Percentiles rank a stretch among this genome's conserved stretches.
These are phyloP conservation scores for Ennomos fuscantarius DNA, from an alignment of 2,888 invertebrate genomes.

Conservation along the genomic window DNA sequence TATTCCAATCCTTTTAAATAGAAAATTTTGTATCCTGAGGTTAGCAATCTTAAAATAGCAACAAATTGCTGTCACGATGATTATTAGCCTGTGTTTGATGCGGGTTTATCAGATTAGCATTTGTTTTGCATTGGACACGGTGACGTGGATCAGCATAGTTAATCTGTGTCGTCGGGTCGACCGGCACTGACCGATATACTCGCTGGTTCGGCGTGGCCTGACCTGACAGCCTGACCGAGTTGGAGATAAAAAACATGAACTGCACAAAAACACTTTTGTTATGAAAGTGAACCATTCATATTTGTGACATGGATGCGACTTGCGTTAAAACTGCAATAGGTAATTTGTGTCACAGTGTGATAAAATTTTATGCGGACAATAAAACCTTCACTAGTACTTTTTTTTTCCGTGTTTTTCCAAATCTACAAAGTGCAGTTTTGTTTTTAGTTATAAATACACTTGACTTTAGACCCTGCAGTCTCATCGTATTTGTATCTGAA, in stretches of 20 bases:
- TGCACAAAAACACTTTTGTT: too few species aligned
- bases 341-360: too few species aligned
- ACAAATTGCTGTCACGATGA: conserved; percentile 6
- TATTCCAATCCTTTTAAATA: conserved; percentile 18
- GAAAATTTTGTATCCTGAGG: conserved; percentile 3
- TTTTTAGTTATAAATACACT: too few species aligned
- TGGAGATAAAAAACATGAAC: conserved; percentile 4
- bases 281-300: too few species aligned
- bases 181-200: conserved; percentile 57
- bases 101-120: neutral
- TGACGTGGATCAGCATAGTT: conserved; percentile 42
- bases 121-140: conserved; percentile 35
- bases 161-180: conserved; percentile 35
- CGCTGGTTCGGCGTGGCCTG: conserved; percentile 36
- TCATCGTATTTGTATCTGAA: too few species aligned
- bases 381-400: too few species aligned
- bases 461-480: too few species aligned
- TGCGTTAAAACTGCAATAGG: too few species aligned
- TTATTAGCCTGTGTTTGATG: conserved; percentile 25
- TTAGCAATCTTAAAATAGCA: conserved; percentile 17
- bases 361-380: too few species aligned
- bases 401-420: too few species aligned
- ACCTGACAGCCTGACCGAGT: conserved; percentile 35
- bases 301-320: too few species aligned
- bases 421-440: too few species aligned